Evolutionary conservation across 2,888 invertebrate genomes (phyloP).

Genomic region (Ichneumoninae sp.): DNA sequence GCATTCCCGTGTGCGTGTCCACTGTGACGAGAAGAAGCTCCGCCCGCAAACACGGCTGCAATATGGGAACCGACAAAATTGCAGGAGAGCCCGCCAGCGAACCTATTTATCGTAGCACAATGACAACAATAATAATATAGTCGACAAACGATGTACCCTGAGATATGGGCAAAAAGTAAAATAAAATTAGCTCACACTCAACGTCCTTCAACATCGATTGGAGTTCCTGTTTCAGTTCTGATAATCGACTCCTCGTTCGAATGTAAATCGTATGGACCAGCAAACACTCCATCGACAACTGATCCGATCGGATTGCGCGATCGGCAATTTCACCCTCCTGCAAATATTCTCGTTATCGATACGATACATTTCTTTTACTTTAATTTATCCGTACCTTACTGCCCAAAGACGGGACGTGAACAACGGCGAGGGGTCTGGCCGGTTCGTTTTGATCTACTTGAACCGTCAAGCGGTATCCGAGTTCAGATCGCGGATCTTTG

Average conservation of each 20-base stretch:
- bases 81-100: conserved; percentile 96
- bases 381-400: conserved; percentile 86
- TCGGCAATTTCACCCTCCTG: conserved; percentile 89
- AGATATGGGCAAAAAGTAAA: not conserved
- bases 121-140: conserved; percentile 26
- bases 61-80: conserved; percentile 94
- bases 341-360: conserved; percentile 42
- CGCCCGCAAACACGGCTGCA: conserved; percentile 95
- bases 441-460: conserved; percentile 94
- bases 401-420: conserved; percentile 89
- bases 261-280: conserved; percentile 98
- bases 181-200: conserved; percentile 86
- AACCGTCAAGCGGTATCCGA: conserved; percentile 94
- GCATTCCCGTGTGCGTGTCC: conserved; percentile 96
- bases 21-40: conserved; percentile 97
- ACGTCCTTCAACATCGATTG: conserved; percentile 89
- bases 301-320: conserved; percentile 93
- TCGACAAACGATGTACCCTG: not conserved
- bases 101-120: conserved; percentile 85
- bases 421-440: conserved; percentile 90
- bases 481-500: conserved; percentile 92
- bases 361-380: not conserved
- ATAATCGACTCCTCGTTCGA: conserved; percentile 93
- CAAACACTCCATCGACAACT: conserved; percentile 97
- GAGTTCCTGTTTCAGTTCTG: conserved; percentile 92